Percentiles rank a stretch among this genome's conserved stretches.
These are phyloP conservation scores for Siniperca undulata DNA, from an alignment of 2,797 vertebrate genomes.

Conservation along the genomic window DNA sequence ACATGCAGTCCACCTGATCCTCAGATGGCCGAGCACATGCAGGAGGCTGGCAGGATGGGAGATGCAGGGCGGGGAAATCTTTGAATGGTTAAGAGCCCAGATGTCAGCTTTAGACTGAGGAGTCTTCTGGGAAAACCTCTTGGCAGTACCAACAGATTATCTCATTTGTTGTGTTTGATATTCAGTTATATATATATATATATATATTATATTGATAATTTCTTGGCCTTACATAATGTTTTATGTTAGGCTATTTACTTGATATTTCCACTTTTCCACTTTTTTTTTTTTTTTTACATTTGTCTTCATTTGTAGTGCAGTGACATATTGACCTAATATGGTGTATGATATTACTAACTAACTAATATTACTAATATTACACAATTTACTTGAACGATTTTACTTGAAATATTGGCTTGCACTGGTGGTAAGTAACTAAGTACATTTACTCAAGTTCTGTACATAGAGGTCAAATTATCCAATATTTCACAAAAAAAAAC, in stretches of 20 bases:
- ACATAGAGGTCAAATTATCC: neutral
- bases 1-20: constrained; percentile 45
- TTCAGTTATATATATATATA: neutral
- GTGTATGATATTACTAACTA: too few species aligned
- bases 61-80: constrained; percentile 41
- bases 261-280: neutral
- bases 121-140: constrained; percentile 42
- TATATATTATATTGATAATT: neutral
- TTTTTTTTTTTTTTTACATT: neutral
- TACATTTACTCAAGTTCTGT: neutral
- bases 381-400: neutral
- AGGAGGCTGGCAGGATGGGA: constrained; percentile 32
- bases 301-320: neutral
- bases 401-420: neutral
- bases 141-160: too few species aligned
- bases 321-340: neutral
- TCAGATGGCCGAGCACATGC: constrained; percentile 14
- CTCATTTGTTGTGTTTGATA: neutral
- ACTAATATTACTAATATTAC: neutral
- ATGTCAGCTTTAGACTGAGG: constrained; percentile 44
- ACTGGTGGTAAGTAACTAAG: neutral
- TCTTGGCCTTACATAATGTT: neutral
- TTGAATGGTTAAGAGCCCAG: constrained; percentile 40
- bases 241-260: neutral
- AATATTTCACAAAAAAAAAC: neutral